phyloP scores from a whole-genome alignment of 2,113 vertebrate genomes.

The Chaenogobius annularis region DNA sequence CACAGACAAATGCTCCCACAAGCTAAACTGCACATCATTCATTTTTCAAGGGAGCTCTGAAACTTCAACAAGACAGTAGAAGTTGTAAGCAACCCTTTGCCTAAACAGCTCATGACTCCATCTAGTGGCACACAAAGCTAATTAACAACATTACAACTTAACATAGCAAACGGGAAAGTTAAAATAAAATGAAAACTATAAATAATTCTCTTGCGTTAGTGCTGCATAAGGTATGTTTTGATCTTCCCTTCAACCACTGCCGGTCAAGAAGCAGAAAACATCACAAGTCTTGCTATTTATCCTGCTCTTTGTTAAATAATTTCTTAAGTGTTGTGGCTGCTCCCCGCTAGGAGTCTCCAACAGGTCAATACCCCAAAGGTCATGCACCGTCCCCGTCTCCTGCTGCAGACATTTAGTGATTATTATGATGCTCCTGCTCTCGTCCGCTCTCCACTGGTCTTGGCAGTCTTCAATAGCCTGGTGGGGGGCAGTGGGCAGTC shows the following conservation, averaged over 20 bases:
- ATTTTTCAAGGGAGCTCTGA: neutral
- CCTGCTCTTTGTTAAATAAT: conserved; percentile 20
- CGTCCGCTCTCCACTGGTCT: conserved; percentile 24
- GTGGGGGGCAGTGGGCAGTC: conserved; percentile 57
- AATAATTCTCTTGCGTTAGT: neutral
- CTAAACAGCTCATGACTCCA: neutral
- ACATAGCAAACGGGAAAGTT: neutral
- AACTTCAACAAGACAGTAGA: neutral
- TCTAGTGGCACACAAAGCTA: neutral
- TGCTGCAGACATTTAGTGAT: conserved; percentile 73
- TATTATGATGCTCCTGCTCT: conserved; percentile 61
- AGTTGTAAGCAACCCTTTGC: neutral
- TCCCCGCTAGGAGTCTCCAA: conserved; percentile 52
- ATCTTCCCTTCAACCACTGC: neutral
- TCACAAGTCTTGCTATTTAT: conserved; percentile 2
- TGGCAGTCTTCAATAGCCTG: conserved; percentile 60
- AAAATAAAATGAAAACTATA: neutral
- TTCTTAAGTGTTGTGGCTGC: conserved; percentile 42
- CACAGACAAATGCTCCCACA: no score
- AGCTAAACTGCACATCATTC: neutral
- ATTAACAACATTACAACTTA: neutral
- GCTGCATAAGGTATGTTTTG: neutral
- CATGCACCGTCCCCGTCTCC: conserved; percentile 64
- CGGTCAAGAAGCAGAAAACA: neutral
- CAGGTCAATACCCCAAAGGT: conserved; percentile 73